Conservation (phyloP, 2,113 vertebrate genomes). For the Labrus mixtus region DNA sequence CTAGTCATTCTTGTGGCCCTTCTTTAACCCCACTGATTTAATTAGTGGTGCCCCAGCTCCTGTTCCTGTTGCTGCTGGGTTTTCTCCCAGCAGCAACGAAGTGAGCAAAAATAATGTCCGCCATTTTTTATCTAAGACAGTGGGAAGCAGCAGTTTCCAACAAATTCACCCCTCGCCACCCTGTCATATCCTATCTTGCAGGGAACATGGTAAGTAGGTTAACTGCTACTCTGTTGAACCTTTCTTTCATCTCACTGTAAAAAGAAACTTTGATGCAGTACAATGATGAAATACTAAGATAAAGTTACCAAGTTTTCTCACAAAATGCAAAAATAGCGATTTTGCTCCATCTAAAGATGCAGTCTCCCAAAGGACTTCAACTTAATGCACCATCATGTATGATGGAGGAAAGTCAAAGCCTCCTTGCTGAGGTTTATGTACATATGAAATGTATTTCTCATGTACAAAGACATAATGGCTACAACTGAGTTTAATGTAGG, state of each 20-base stretch:
- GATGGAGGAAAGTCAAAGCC: not conserved
- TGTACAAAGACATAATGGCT: not conserved
- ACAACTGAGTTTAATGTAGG: not conserved
- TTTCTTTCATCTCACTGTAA: conserved; percentile 35
- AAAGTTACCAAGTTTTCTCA: conserved; percentile 53
- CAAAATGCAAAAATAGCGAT: conserved; percentile 26
- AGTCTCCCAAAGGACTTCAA: conserved; percentile 59
- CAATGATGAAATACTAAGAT: conserved; percentile 50
- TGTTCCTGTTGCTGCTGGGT: conserved; percentile 22
- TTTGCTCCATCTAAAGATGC: conserved; percentile 69
- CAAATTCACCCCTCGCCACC: conserved; percentile 56
- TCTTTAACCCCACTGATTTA: conserved; percentile 21
- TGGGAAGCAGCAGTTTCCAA: conserved; percentile 65
- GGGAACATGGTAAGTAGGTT: conserved; percentile 74
- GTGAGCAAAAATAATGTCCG: conserved; percentile 58
- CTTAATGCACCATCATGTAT: not conserved
- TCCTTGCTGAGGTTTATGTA: not conserved
- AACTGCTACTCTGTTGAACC: conserved; percentile 52
- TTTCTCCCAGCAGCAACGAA: conserved; percentile 28
- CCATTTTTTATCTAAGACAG: conserved; percentile 67
- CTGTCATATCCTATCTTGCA: conserved; percentile 61
- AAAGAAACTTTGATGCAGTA: conserved; percentile 51
- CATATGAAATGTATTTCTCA: not conserved
- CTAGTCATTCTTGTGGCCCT: not conserved
- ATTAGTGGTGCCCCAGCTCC: conserved; percentile 29